phyloP scores from a whole-genome alignment of 2,113 vertebrate species.

The Vulpes lagopus region DNA sequence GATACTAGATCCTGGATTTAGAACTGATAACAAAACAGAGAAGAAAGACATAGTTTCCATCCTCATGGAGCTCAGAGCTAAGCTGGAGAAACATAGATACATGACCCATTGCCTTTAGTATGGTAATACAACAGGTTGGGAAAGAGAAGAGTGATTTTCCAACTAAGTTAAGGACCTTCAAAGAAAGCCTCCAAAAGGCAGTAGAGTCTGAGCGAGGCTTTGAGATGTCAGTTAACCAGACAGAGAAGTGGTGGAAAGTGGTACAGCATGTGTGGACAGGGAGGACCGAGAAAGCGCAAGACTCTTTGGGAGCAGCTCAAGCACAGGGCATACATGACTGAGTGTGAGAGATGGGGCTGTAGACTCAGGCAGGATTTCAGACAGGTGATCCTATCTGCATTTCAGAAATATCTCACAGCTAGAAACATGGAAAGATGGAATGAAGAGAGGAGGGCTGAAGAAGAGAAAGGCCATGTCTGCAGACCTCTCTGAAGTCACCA shows the following conservation, averaged over 20 bases:
- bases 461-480: fast-evolving
- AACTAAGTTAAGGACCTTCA: neutral
- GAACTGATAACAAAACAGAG: neutral
- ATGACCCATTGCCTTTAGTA: neutral
- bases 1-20: neutral
- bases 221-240: neutral
- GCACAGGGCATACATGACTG: fast-evolving
- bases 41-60: neutral
- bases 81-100: neutral
- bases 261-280: too few relatives aligned
- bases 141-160: neutral
- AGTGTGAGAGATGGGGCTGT: neutral
- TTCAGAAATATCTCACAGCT: neutral
- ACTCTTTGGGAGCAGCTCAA: neutral
- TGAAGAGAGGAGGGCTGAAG: neutral
- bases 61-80: neutral
- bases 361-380: neutral
- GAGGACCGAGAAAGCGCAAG: neutral
- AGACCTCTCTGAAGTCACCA: neutral
- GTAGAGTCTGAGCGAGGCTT: neutral
- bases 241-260: neutral
- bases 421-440: neutral
- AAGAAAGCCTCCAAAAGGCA: neutral
- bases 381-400: neutral
- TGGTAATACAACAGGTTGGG: too few relatives aligned